phyloP scores from a whole-genome alignment of 2,888 invertebrate genomes.

The Sialis lutaria region DNA sequence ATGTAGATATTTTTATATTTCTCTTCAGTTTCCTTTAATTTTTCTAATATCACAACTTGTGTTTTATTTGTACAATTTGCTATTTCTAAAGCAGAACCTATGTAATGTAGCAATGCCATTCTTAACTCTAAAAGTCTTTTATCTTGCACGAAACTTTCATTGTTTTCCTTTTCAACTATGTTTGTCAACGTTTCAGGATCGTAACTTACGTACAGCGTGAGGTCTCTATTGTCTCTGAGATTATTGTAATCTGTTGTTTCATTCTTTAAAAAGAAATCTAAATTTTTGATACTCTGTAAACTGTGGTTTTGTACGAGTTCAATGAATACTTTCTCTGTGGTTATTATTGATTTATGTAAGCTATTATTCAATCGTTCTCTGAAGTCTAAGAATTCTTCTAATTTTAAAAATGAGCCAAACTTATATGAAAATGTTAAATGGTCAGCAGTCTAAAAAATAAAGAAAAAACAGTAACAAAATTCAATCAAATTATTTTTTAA shows the following conservation, averaged over 20 bases:
- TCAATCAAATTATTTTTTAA: too few relatives aligned
- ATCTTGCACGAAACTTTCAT: constrained; percentile 18
- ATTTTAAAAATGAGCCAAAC: constrained; percentile 84
- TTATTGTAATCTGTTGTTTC: constrained; percentile 40
- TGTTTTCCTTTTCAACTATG: constrained; percentile 20
- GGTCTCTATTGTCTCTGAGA: constrained; percentile 61
- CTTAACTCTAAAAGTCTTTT: constrained; percentile 14
- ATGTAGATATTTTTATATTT: constrained; percentile 1
- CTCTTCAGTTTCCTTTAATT: neutral
- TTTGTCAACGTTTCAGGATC: constrained; percentile 34
- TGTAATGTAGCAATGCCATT: constrained; percentile 2
- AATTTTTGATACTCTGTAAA: constrained; percentile 31
- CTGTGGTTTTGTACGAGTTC: constrained; percentile 40
- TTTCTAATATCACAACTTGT: neutral
- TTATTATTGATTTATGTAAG: constrained; percentile 50
- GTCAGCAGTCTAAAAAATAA: constrained; percentile 56
- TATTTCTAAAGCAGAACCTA: constrained; percentile 3
- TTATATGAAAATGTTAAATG: constrained; percentile 85
- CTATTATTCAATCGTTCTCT: constrained; percentile 66
- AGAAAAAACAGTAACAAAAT: constrained; percentile 2
- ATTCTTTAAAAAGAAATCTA: constrained; percentile 39
- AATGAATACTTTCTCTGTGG: constrained; percentile 48
- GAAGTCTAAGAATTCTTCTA: constrained; percentile 78
- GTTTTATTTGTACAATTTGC: neutral
- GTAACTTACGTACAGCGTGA: constrained; percentile 51